Evolutionary conservation across 2,888 invertebrate species (phyloP), one percentile per base, ranked within the genome.

Genomic region (Melanostoma scalare): DNA sequence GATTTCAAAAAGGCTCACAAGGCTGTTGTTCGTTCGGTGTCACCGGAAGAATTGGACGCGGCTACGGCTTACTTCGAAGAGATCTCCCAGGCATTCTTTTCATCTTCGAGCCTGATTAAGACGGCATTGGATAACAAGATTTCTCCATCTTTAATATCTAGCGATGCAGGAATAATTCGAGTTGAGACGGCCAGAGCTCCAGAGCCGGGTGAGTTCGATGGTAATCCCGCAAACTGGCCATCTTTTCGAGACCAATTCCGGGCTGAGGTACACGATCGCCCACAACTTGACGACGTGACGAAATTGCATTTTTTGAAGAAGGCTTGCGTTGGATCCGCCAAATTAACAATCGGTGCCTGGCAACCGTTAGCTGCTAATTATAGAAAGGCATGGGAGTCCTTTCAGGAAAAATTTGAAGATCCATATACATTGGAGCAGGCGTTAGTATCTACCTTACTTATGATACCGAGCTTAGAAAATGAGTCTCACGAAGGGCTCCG

Each of bases 121-220:
- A 20, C 20, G 20, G 20, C 20, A 20, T 20, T 20, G 20, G 20
- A 20, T 1, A 20, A 20, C 20, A 20, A 20, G 20, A 20, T 20
- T 1, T 20, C 20, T 20, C 20, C 30, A 4, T 52, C 30, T 4
- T 4, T 52, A 8, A 52, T 9, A 31, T 31, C 31, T 31, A 52
- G 5, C 31, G 31, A 9, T 31, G 30, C 5, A 9, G 20, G 30
- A 31, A 31, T 52, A 4, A 52, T 52, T 4, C 20, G 52, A 5
- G 52, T 52, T 30, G 52, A 52, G 31, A 52, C 52, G 31, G 30
- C 52, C 20, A 30, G 52, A 52, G 52, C 52, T 52, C 52, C 52
- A 52, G 52, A 52, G 31, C 52, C 52, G 6, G 52, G 52, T 4
- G 52, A 52, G 31, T 52, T 52, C n/a, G 52, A 52, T 31, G 52